Base-by-base conservation (phyloP, 2,113 vertebrate species). In the Sinocyclocheilus grahami region DNA sequence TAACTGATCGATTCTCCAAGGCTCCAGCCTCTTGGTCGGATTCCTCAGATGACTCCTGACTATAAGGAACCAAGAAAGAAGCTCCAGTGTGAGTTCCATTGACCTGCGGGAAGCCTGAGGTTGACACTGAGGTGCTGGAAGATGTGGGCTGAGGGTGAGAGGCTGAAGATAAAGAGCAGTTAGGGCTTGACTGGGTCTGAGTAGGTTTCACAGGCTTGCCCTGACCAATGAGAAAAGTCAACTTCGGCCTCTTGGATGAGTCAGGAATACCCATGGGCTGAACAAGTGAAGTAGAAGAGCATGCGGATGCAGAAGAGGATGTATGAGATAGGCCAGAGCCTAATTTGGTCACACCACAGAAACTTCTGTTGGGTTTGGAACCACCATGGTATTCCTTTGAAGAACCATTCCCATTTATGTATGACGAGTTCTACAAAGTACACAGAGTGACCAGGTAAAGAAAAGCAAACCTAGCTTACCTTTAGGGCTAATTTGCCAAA, bases 161-260 rank as follows among this genome's bases (percentile, higher is more conserved):
- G 92, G 0, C 1, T 93, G 93, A 27, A 89, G 92, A 12, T 92
- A 94, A 82, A 92, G 94, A 77, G 75, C 9, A 82, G 77, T 86
- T 86, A 0, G 94, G 85, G 14, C 22, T 86, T 1, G 94, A 58
- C 2, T 90, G 94, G 1, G 92, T 33, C 82, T 88, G 87, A 12
- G 86, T 79, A 7, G 92, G 95, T 5, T 92, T 94, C 0, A 88
- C 80, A 69, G 92, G 87, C 92, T 96, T 97, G 87, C 94, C 94
- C 84, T 95, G 95, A 86, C 96, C 96, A 85, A 98, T 96, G 90
- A 94, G 95, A 93, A 98, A 97, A 0, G 96, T 97, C 80, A 99
- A 95, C 90, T 97, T 99, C 89, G 96, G 97, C 1, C 94, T 93
- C 88, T 97, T 97, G 42, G 96, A 94, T 0, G 96, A 92, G 37